Base-by-base conservation (phyloP, 1,140 invertebrate species). In the Parasteatoda tepidariorum region DNA sequence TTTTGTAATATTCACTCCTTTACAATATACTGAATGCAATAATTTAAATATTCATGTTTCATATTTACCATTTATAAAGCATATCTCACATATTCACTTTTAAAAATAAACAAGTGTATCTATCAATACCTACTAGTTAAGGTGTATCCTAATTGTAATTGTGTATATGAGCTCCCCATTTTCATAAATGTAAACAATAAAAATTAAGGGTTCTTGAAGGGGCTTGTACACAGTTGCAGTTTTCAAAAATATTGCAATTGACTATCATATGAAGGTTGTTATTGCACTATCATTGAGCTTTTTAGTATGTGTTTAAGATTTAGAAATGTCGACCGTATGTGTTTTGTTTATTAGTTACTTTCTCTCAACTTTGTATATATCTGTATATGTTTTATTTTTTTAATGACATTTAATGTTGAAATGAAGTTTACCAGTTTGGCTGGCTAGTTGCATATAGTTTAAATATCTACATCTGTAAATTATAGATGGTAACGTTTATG, bases 321-420 rank as follows among this genome's bases (percentile, higher is more conserved):
- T 57, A 79, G 54, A 68, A 68, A 11, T 34, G 30, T 78, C 66
- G 33, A 62, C 41, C 61, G 55, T 78, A 54, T 75, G 71, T 75
- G 70, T 73, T 73, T 61, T 61, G 57, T 79, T 79, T 57, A 78
- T 38, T 31, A 55, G 55, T 67, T 30, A 79, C 34, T 68, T 68
- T 54, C 34, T 24, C 26, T 18, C 31, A 33, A 48, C 6, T 64
- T 34, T 79, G 64, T 79, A 68, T 67, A 79, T 79, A 79, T 79
- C 15, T 76, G 74, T 76, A 76, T 76, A 76, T 68, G 57, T 78
- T 79, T 79, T 79, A 79, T 79, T 79, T 79, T 79, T 79, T 67
- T 68, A 67, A 18, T 24, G 9, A 28, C 66, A 68, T 68, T 68
- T 34, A n/a, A 41, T 48, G 18, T 18, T 48, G 38, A 9, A 48